Evolutionary conservation across 2,113 vertebrate genomes (phyloP).

Genomic region (Tauraco erythrolophus): DNA sequence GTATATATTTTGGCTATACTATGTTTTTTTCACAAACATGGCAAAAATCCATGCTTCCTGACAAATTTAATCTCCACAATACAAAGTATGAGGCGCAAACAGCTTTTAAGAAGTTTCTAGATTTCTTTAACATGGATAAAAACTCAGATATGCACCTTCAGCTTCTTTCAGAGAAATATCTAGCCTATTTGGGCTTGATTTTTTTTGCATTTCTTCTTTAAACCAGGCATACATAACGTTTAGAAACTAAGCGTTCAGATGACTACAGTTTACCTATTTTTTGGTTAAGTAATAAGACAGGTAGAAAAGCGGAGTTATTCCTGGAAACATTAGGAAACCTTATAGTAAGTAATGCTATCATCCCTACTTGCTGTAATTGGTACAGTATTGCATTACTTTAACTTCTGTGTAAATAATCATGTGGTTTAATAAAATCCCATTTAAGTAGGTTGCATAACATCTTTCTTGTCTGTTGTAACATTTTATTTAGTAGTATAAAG

Average conservation of each 20-base stretch:
- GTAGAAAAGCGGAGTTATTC: neutral
- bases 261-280: neutral
- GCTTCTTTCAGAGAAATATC: neutral
- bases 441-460: neutral
- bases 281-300: neutral
- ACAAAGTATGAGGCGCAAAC: neutral
- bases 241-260: neutral
- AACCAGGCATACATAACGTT: accelerated
- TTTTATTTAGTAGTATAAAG: neutral
- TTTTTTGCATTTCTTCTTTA: neutral
- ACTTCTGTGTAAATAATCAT: neutral
- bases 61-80: neutral
- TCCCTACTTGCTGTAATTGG: neutral
- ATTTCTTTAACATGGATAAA: neutral
- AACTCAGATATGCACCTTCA: neutral
- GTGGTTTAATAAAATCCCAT: neutral
- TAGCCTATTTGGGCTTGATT: neutral
- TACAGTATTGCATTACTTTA: neutral
- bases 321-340: neutral
- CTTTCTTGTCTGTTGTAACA: neutral
- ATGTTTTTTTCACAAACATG: neutral
- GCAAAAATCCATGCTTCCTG: neutral
- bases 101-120: neutral
- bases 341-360: neutral
- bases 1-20: neutral